Percentiles rank a stretch among this genome's conserved stretches.
These are phyloP conservation scores for Dolichopus griseipennis DNA, from an alignment of 2,888 invertebrate species.

Conservation along the genomic window DNA sequence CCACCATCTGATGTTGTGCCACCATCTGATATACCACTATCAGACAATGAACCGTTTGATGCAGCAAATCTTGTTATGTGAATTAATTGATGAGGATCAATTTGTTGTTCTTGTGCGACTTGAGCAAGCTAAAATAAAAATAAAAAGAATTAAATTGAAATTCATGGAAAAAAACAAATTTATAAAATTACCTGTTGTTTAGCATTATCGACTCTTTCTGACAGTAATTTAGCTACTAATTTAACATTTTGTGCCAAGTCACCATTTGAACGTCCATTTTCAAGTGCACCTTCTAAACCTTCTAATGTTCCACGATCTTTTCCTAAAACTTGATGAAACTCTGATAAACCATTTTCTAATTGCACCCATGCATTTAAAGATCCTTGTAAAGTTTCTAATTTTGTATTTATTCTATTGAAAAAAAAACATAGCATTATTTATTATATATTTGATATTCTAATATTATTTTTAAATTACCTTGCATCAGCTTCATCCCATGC, in stretches of 20 bases:
- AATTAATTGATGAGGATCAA: constrained; percentile 3
- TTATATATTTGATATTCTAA: neutral
- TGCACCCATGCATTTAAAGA: constrained; percentile 66
- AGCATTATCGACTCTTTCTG: constrained; percentile 42
- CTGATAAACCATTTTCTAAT: constrained; percentile 65
- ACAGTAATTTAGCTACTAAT: constrained; percentile 41
- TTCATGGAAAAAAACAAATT: neutral
- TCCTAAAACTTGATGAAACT: constrained; percentile 65
- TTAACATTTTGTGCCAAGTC: constrained; percentile 43
- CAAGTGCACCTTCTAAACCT: constrained; percentile 41
- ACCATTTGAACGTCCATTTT: constrained; percentile 38
- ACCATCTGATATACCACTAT: constrained; percentile 66
- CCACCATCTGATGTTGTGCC: constrained; percentile 66
- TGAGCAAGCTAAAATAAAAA: constrained; percentile 13
- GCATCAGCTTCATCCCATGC: constrained; percentile 61
- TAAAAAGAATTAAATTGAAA: neutral
- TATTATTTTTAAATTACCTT: constrained; percentile 47
- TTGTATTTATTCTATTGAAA: constrained; percentile 57
- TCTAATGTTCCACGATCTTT: constrained; percentile 51
- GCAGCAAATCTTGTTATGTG: constrained; percentile 39
- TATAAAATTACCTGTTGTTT: constrained; percentile 32
- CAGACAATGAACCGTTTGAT: constrained; percentile 55
- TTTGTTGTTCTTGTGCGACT: constrained; percentile 17
- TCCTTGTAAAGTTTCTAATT: constrained; percentile 61
- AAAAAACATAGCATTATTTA: constrained; percentile 12